Evolutionary conservation across 2,797 vertebrate genomes (phyloP).

Genomic region (Rhynchonycteris naso): DNA sequence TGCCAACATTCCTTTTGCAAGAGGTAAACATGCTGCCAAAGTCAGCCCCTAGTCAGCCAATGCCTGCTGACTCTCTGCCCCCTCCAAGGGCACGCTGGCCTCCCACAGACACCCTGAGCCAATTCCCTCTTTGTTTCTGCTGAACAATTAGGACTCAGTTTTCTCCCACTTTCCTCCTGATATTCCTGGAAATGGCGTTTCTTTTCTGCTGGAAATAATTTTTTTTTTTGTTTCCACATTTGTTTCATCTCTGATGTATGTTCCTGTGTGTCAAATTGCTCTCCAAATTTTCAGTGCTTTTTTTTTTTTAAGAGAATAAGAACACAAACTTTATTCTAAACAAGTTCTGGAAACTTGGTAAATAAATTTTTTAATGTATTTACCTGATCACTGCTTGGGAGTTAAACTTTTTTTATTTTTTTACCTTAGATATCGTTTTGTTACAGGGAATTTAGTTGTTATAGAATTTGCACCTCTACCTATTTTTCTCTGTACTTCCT

Average conservation of each 20-base stretch:
- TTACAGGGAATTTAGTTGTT: background rate
- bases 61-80: background rate
- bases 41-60: background rate
- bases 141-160: slow-evolving; percentile 36
- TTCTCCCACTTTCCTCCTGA: slow-evolving; percentile 5
- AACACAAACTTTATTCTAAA: background rate
- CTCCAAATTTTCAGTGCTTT: background rate
- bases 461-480: background rate
- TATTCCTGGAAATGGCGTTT: slow-evolving; percentile 48
- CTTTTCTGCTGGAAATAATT: slow-evolving; percentile 45
- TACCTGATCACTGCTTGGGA: background rate
- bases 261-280: background rate
- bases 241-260: background rate
- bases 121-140: slow-evolving; percentile 54
- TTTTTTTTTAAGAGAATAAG: background rate
- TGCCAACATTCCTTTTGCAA: background rate
- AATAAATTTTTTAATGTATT: background rate
- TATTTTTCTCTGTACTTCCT: slow-evolving; percentile 13
- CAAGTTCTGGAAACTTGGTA: background rate
- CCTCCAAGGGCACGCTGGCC: background rate
- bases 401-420: background rate
- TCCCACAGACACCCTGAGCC: background rate
- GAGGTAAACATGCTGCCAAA: background rate
- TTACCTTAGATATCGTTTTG: background rate
- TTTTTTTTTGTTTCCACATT: slow-evolving; percentile 10